Base-by-base conservation (phyloP, 1,140 invertebrate genomes). In the Gryon sp. region DNA sequence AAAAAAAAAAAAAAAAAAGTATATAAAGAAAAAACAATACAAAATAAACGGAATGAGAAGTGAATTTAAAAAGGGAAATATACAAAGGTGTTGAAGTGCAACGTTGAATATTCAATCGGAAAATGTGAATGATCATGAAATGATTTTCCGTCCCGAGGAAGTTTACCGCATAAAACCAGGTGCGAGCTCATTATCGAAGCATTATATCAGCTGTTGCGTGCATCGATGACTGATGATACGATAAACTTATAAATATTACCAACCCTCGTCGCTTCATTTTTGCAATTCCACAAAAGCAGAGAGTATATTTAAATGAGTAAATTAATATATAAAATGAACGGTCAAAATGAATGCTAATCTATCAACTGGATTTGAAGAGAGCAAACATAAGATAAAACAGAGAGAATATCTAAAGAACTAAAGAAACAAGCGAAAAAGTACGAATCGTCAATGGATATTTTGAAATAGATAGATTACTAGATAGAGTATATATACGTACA, bases 201-300 rank as follows among this genome's bases (percentile, higher is more conserved):
- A 74, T 74, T 65, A 70, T 70, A 62, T 78, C 70, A 66, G 69
- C 70, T 74, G 46, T 74, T 52, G 52, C 69, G 59, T 68, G 65
- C 59, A 70, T 74, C 69, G 65, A 78, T 78, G 69, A 78, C 76
- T 78, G 76, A 78, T 78, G 65, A 70, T 70, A 78, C 45, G 63
- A 78, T 78, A 65, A 74, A 74, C 16, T 66, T 63, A 48, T 66
- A 65, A 70, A 74, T 70, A 78, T 52, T n/a, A n/a, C n/a, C 38
- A 73, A 73, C 59, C 69, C 76, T 78, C 69, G 76, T 78, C 70
- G 76, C 76, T 78, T 78, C 69, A 59, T 74, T 78, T 78, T 78
- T 78, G 70, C 76, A 78, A 66, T 74, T 63, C 76, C 60, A 70
- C 70, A 46, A 70, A 78, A 74, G 22, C 43, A 59, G 74, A 70